phyloP scores from a whole-genome alignment of 2,888 invertebrate genomes.

The Drosophila rubida region DNA sequence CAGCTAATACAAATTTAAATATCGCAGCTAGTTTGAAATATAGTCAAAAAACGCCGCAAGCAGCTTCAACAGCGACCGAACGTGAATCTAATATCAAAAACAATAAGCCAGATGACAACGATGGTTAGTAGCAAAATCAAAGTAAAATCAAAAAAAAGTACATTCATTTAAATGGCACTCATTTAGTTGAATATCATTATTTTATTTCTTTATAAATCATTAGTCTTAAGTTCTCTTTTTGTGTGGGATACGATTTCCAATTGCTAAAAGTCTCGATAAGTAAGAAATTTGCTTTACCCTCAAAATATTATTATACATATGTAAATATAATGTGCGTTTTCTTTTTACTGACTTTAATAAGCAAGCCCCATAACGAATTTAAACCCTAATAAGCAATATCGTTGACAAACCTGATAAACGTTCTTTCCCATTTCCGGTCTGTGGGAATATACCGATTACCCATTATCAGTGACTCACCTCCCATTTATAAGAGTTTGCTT shows the following conservation, averaged over 20 bases:
- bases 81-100: constrained; percentile 65
- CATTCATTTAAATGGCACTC: constrained; percentile 1
- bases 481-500: neutral
- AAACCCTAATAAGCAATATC: neutral
- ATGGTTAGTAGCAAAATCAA: constrained; percentile 78
- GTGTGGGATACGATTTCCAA: constrained; percentile 11
- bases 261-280: constrained; percentile 6
- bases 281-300: constrained; percentile 6
- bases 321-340: constrained; percentile 12
- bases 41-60: constrained; percentile 49
- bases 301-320: constrained; percentile 16
- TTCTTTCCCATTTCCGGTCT: neutral
- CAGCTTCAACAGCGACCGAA: constrained; percentile 41
- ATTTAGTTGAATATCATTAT: constrained; percentile 15
- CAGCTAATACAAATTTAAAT: constrained; percentile 48
- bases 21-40: constrained; percentile 51
- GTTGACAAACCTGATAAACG: neutral
- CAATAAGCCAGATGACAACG: constrained; percentile 80
- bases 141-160: neutral
- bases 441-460: neutral
- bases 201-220: constrained; percentile 4
- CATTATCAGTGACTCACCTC: neutral
- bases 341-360: neutral
- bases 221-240: constrained; percentile 5
- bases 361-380: neutral